Conservation (phyloP, 1,140 invertebrate genomes). For the Drosophila setifemur region DNA sequence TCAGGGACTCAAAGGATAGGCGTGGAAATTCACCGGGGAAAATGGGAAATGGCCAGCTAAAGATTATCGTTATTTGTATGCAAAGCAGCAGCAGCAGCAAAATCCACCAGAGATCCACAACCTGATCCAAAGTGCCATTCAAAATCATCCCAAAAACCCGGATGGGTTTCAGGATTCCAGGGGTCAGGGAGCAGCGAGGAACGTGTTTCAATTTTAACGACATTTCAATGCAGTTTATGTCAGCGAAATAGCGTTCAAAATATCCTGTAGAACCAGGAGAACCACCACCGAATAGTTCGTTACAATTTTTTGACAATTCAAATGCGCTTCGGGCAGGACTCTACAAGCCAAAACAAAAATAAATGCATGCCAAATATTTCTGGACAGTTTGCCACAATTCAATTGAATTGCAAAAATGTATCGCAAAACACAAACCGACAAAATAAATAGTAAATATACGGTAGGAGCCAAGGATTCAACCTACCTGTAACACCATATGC, state of each 20-base stretch:
- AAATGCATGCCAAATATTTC: conserved; percentile 39
- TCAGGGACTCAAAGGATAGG: neutral
- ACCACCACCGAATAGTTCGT: conserved; percentile 51
- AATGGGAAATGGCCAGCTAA: conserved; percentile 15
- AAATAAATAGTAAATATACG: conserved; percentile 8
- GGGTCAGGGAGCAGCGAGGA: conserved; percentile 16
- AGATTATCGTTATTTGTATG: conserved; percentile 71
- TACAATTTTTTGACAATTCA: conserved; percentile 77
- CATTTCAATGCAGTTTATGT: conserved; percentile 79
- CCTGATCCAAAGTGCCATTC: conserved; percentile 45
- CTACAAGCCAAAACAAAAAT: conserved; percentile 4
- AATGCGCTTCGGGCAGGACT: conserved; percentile 58
- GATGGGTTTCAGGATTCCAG: neutral
- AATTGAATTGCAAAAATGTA: conserved; percentile 66
- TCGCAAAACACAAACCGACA: conserved; percentile 5
- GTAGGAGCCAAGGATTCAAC: neutral
- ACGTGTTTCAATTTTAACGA: conserved; percentile 80
- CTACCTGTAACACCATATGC: conserved; percentile 20
- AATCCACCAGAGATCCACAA: conserved; percentile 19
- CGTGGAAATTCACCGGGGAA: neutral
- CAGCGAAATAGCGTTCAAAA: conserved; percentile 58
- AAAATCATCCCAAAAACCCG: conserved; percentile 37
- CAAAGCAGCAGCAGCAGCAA: conserved; percentile 60
- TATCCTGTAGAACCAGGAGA: conserved; percentile 9
- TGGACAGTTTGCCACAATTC: conserved; percentile 67